Conservation (phyloP, 1,140 invertebrate species). For the Hydropsyche tenuis region DNA sequence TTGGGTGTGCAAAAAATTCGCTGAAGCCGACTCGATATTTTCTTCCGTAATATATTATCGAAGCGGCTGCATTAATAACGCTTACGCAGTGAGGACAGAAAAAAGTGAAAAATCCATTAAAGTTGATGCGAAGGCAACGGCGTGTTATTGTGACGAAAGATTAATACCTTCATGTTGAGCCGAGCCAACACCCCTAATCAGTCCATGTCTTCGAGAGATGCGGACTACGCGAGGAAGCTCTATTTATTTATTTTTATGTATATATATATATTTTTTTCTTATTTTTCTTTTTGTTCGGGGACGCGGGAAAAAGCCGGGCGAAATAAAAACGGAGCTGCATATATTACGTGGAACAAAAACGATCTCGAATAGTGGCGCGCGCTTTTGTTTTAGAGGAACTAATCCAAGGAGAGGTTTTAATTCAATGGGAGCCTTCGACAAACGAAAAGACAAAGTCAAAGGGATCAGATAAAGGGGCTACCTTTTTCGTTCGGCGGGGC, state of each 20-base stretch:
- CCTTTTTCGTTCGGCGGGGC: background rate
- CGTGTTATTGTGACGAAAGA: conserved; percentile 21
- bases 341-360: too few species aligned
- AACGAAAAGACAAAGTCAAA: conserved; percentile 1
- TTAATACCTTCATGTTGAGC: background rate
- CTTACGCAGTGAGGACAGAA: conserved; percentile 8
- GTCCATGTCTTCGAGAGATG: background rate
- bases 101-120: conserved; percentile 16
- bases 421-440: background rate
- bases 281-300: too few species aligned
- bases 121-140: background rate
- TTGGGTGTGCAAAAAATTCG: conserved; percentile 9
- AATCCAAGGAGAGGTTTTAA: background rate
- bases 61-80: conserved; percentile 1
- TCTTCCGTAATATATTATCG: conserved; percentile 15
- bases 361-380: too few species aligned
- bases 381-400: too few species aligned
- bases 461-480: conserved; percentile 7
- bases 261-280: too few species aligned
- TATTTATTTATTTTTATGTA: too few species aligned
- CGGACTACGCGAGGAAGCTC: too few species aligned
- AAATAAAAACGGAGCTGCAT: too few species aligned
- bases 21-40: conserved; percentile 9
- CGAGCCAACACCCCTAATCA: background rate
- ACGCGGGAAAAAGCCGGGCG: too few species aligned